Conservation (phyloP, 1,140 invertebrate genomes). For the Drosophila sp. region DNA sequence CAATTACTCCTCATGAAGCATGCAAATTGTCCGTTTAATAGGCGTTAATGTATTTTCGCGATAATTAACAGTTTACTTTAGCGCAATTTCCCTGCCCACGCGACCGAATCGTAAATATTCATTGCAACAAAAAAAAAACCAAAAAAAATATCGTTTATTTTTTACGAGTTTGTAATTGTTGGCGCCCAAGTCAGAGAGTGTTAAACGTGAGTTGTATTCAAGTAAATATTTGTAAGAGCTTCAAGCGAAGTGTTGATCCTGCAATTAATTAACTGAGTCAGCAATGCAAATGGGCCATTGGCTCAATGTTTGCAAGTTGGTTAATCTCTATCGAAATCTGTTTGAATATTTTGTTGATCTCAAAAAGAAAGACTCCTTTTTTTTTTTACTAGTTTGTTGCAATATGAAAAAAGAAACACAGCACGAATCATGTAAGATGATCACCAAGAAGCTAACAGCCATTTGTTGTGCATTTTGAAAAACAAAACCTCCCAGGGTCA, state of each 20-base stretch:
- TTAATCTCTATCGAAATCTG: no score
- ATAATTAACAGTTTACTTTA: constrained; percentile 62
- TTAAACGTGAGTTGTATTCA: constrained; percentile 38
- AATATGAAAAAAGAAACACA: no score
- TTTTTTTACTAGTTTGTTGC: no score
- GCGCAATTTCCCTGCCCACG: constrained; percentile 50
- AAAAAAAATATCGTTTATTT: constrained; percentile 26
- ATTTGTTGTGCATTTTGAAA: no score
- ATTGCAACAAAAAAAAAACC: neutral
- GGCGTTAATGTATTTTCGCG: constrained; percentile 63
- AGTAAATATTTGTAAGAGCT: constrained; percentile 27
- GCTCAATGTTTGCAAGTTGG: neutral
- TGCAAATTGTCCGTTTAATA: constrained; percentile 67
- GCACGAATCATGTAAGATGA: no score
- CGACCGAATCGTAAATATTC: constrained; percentile 62
- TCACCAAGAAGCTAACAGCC: no score
- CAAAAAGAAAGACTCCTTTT: no score
- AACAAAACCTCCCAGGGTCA: no score
- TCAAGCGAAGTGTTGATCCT: neutral
- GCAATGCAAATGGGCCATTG: neutral
- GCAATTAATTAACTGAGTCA: neutral
- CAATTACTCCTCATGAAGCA: constrained; percentile 21
- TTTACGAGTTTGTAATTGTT: constrained; percentile 63
- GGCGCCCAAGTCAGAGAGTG: constrained; percentile 20
- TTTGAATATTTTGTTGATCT: no score